phyloP scores from a whole-genome alignment of 2,113 vertebrate genomes.

The Phainopepla nitens region DNA sequence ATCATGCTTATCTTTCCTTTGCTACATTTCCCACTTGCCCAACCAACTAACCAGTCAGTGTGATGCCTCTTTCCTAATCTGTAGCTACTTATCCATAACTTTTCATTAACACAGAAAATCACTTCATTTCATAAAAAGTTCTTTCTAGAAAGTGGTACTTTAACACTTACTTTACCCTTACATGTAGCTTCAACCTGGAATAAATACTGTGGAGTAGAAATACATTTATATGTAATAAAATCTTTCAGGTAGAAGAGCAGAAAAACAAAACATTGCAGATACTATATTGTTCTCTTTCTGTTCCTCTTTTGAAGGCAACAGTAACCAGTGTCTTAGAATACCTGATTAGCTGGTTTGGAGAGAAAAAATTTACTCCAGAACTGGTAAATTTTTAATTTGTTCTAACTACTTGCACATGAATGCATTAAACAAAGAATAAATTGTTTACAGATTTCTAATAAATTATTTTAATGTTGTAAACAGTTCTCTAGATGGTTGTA shows the following conservation, averaged over 20 bases:
- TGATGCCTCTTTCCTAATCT: background rate
- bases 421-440: background rate
- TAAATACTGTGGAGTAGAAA: background rate
- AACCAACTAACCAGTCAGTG: background rate
- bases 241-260: background rate
- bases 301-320: conserved; percentile 77
- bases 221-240: background rate
- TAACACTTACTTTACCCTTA: background rate
- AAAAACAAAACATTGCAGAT: background rate
- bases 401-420: conserved; percentile 18
- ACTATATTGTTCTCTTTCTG: background rate
- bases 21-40: background rate
- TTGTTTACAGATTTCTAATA: background rate
- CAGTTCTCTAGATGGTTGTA: background rate
- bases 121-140: background rate
- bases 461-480: background rate
- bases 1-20: background rate
- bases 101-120: background rate
- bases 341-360: conserved; percentile 91
- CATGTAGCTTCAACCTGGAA: background rate
- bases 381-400: conserved; percentile 79
- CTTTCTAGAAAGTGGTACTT: background rate
- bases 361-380: conserved; percentile 87
- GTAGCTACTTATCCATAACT: background rate
- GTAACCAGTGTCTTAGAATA: conserved; percentile 88